Conservation (phyloP, 2,113 vertebrate species). For the Poeciliopsis prolifica region DNA sequence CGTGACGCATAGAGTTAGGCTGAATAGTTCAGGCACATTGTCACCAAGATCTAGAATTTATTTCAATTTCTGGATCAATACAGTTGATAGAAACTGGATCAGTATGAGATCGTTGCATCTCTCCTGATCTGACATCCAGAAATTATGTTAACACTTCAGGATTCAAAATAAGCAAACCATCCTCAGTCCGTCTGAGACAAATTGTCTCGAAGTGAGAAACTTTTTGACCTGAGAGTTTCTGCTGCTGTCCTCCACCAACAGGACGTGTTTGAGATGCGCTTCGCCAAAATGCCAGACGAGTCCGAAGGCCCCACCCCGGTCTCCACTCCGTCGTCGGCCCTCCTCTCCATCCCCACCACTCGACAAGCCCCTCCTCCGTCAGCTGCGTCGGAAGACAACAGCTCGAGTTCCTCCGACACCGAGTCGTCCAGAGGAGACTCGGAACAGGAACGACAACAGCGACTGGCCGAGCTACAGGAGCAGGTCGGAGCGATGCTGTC, state of each 20-base stretch:
- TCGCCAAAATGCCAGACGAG: constrained; percentile 95
- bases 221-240: not conserved
- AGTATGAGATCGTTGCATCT: no score
- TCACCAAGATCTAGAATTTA: no score
- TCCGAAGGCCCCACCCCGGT: constrained; percentile 82
- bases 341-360: constrained; percentile 78
- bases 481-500: constrained; percentile 79
- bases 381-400: constrained; percentile 86
- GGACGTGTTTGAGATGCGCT: constrained; percentile 97
- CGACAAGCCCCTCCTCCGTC: constrained; percentile 82
- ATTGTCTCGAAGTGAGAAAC: not conserved
- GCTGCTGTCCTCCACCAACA: constrained; percentile 41
- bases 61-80: no score
- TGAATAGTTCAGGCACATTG: no score
- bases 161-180: not conserved
- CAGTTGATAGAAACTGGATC: no score
- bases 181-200: not conserved
- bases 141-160: no score
- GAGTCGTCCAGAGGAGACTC: constrained; percentile 89
- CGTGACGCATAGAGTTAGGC: no score
- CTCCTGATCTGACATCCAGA: no score
- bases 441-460: constrained; percentile 90
- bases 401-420: constrained; percentile 88
- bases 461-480: constrained; percentile 92
- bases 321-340: constrained; percentile 84